Evolutionary conservation across 2,888 invertebrate species (phyloP).

Genomic region (Luperina nickerlii): DNA sequence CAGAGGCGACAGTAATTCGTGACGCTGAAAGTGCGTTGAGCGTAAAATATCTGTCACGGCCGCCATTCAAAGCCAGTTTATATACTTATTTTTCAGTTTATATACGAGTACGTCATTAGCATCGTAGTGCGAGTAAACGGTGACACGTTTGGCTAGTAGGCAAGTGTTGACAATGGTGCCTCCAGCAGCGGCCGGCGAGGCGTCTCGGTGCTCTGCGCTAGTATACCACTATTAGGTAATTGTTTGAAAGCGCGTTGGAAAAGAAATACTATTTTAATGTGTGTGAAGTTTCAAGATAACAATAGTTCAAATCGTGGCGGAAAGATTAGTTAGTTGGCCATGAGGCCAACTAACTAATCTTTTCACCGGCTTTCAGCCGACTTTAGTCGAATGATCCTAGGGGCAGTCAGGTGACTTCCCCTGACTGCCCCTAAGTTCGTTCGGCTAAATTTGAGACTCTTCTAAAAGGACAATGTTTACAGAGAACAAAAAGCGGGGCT

Average conservation of each 20-base stretch:
- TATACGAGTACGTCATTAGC: neutral
- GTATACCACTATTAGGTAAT: neutral
- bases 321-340: neutral
- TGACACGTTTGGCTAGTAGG: neutral
- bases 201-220: neutral
- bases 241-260: neutral
- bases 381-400: no score
- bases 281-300: neutral
- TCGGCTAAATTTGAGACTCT: neutral
- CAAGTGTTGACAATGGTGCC: no score
- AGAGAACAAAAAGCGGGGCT: neutral
- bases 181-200: neutral
- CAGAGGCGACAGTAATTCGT: neutral
- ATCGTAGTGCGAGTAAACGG: neutral
- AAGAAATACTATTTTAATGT: neutral
- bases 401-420: no score
- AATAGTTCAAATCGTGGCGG: neutral
- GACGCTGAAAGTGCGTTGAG: neutral
- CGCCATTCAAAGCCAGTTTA: neutral
- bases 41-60: neutral
- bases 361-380: no score
- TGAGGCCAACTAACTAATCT: neutral
- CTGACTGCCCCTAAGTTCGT: neutral
- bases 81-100: neutral
- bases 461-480: neutral